A percentile compares a stretch with the other conserved stretches of the same genome.
phyloP scores from a whole-genome alignment of 2,888 invertebrate species.

The Malthinus flaveolus region DNA sequence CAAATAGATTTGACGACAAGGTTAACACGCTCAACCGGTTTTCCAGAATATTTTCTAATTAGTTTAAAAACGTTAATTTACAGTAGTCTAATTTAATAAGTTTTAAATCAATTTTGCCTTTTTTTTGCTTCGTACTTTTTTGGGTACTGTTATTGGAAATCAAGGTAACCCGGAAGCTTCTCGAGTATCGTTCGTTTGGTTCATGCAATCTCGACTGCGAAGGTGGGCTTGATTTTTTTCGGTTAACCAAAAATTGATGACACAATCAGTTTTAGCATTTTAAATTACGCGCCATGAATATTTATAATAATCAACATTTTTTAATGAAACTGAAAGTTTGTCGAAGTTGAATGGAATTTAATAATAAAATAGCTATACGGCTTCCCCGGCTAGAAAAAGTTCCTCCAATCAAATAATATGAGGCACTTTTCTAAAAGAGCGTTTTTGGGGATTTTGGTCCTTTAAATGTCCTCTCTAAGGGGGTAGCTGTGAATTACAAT shows the following conservation, averaged over 20 bases:
- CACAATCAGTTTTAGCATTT: not conserved
- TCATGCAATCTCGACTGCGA: not conserved
- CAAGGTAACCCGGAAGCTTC: conserved; percentile 12
- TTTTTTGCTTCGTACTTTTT: not conserved
- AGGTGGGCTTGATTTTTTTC: conserved; percentile 2
- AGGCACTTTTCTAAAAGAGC: too few species aligned
- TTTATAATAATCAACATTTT: too few species aligned
- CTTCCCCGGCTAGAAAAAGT: too few species aligned
- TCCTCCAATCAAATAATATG: too few species aligned
- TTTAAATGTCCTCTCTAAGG: too few species aligned
- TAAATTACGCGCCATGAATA: too few species aligned
- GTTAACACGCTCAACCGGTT: conserved; percentile 4
- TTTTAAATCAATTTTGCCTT: not conserved
- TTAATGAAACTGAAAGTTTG: too few species aligned
- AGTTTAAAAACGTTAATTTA: not conserved
- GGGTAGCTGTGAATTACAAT: too few species aligned
- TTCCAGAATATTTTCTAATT: conserved; percentile 1
- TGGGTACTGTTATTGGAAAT: not conserved
- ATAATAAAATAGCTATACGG: too few species aligned
- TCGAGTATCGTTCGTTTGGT: not conserved
- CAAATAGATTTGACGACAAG: conserved; percentile 3
- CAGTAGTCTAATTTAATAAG: conserved; percentile 2
- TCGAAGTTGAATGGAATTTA: too few species aligned
- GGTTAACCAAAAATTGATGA: not conserved
- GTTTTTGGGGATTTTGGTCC: too few species aligned